Evolutionary conservation across 1,140 invertebrate genomes (phyloP), one percentile per base, ranked within the genome.

Genomic region (Hylyphantes graminicola): DNA sequence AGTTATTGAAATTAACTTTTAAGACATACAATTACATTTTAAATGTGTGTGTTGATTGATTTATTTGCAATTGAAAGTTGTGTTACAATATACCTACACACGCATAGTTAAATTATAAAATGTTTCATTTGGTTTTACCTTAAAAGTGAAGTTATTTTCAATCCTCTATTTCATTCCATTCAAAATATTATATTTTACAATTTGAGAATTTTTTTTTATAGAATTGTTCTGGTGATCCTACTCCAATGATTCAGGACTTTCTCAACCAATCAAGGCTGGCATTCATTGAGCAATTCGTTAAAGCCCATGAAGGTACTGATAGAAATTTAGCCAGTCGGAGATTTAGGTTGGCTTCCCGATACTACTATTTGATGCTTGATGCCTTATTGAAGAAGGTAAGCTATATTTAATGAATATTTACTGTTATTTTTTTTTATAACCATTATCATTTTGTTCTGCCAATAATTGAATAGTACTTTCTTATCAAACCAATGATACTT

Each of bases 341-440:
- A 72, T 81, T 63, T 81, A 59, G 15, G n/a, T 54, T 81, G 10
- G 68, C 55, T 63, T 51, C 57, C 48, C 59, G 68, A 10, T 81
- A 59, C 19, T 81, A 81, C 54, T 81, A 81, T 64, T 19, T 81
- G 9, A 81, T 81, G 79, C 15, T 81, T 15, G 79, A 81, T 72
- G 68, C 79, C 12, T 21, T 81, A 4, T 53, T 81, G 17, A 81
- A 81, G 64, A 81, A 81, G 50, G 79, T 73, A 19, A 57, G n/a
- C 59, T 53, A 19, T 73, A 17, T 54, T 5, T 73, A 15, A 17
- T 73, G 12, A 2, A 1, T 64, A 19, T 11, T 64, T 2, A 35
- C 35, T 2, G 35, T 35, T 35, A 35, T 2, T 2, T 2, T 35
- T 35, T 35, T 35, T 1, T 35, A 2, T 35, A 35, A 35, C 35